phyloP scores from a whole-genome alignment of 2,888 invertebrate species.

The Limenitis camilla region DNA sequence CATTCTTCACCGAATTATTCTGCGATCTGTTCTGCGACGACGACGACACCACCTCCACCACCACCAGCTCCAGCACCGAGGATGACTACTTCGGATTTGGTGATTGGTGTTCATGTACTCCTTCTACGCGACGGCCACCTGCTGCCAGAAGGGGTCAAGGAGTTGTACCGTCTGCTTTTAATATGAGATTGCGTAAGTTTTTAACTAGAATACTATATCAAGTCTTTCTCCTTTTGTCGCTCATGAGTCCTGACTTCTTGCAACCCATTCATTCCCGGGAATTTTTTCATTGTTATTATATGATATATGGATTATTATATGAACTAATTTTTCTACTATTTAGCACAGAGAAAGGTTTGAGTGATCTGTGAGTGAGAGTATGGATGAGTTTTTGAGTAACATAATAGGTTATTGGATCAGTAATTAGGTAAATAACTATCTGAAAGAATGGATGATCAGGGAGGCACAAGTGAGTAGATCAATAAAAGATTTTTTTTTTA shows the following conservation, averaged over 20 bases:
- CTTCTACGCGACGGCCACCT: constrained; percentile 25
- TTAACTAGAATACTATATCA: background rate
- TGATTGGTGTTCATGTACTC: constrained; percentile 16
- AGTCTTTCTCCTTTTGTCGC: background rate
- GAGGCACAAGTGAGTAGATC: too few species aligned
- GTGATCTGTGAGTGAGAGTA: too few species aligned
- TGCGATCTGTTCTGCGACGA: constrained; percentile 47
- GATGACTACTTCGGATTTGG: constrained; percentile 28
- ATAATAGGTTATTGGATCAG: too few species aligned
- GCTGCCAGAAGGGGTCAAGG: constrained; percentile 13
- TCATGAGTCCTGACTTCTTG: background rate
- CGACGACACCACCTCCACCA: constrained; percentile 37
- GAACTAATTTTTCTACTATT: too few species aligned
- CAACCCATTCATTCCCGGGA: too few species aligned
- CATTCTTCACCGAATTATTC: constrained; percentile 36
- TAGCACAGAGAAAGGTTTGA: too few species aligned
- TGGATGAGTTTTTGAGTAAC: too few species aligned
- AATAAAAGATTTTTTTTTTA: too few species aligned
- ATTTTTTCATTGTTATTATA: background rate
- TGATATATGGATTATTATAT: background rate
- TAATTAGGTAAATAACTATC: too few species aligned
- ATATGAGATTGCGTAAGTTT: constrained; percentile 41
- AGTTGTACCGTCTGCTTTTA: constrained; percentile 27
- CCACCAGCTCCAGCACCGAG: constrained; percentile 25
- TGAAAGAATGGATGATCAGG: too few species aligned